Base-by-base conservation (phyloP, 1,140 invertebrate genomes). In the Lordiphosa mommai region DNA sequence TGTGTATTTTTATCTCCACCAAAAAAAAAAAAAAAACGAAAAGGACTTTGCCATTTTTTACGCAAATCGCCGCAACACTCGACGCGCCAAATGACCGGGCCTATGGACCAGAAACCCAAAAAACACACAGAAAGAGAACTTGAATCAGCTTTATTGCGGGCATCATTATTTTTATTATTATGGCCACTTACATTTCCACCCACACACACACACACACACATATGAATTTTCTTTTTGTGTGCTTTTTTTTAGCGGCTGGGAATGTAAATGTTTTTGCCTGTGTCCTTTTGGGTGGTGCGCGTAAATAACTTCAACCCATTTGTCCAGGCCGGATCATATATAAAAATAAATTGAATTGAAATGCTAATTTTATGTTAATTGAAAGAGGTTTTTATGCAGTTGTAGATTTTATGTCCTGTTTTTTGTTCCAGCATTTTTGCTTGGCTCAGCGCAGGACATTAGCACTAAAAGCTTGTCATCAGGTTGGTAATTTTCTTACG, bases 131-230 rank as follows among this genome's bases (percentile, higher is more conserved):
- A 43, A 43, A 33, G 56, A 82, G 77, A 60, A 84, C 67, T 82
- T 77, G 77, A 82, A 82, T 82, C 77, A 82, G 77, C 77, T 82
- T 82, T 82, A 82, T 82, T 82, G 77, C 77, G 55, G 61, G 77
- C 77, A 82, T 82, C 77, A 82, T 82, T 82, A 82, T 82, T 82
- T 82, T 82, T 82, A 82, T 82, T 82, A 82, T 82, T 82, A 82
- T 82, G 77, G 72, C 77, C 77, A 82, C 77, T 82, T 82, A 82
- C 77, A 82, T 77, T 77, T 76, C 48, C 17, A 63, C 72, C 59
- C 61, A 71, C 51, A 47, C 60, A 36, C 49, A 27, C 59, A 48
- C 47, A 16, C 12, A 36, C 30, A 10, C 4, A 38, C 13, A 32
- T 57, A 82, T 82, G 76, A 80, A 80, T 80, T 82, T 80, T 64